Base-by-base conservation (phyloP, 2,113 vertebrate species). In the Irena cyanogastra region DNA sequence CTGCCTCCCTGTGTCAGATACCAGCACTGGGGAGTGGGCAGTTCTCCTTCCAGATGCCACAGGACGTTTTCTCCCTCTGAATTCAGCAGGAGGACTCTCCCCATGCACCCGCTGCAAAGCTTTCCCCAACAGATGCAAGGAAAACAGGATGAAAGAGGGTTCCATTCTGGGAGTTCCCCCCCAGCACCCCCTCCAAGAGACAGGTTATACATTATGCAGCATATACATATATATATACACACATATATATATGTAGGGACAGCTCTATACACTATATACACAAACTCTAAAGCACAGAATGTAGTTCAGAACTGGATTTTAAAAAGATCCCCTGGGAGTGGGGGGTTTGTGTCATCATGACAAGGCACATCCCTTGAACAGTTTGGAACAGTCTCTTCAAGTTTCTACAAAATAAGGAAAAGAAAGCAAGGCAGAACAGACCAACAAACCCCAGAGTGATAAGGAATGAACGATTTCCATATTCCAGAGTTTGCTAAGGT, bases 401-500 rank as follows among this genome's bases (percentile, higher is more conserved):
- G 82, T 95, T 97, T 87, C 93, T 90, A 72, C 94, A 89, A 92
- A 97, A 77, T 16, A 87, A 97, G 87, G 93, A 35, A 82, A 66
- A 30, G 63, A 64, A 76, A 91, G 75, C 74, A 79, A 87, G 56
- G 49, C 9, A 17, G 63, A 44, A 4, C 24, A 44, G 92, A 57
- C 50, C 64, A 68, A 56, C 44, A 92, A 59, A 83, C 57, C 59
- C 84, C 50, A n/a, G 57, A 93, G 52, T 76, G 56, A 88, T 87
- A 79, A 64, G 92, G 63, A 92, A 65, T 87, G 56, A 87, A 84
- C 89, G 33, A 83, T 93, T 93, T 89, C 91, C 49, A 6, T 86
- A 83, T 82, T 93, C 78, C 92, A 78, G 97, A 88, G 90, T 96
- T 96, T 79, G 96, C 83, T 89, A 92, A 93, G 92, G 83, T 96